Percentiles rank a stretch among this genome's conserved stretches.
These are phyloP conservation scores for Hirtodrosophila cameraria DNA, from an alignment of 2,888 invertebrate species.

Conservation along the genomic window DNA sequence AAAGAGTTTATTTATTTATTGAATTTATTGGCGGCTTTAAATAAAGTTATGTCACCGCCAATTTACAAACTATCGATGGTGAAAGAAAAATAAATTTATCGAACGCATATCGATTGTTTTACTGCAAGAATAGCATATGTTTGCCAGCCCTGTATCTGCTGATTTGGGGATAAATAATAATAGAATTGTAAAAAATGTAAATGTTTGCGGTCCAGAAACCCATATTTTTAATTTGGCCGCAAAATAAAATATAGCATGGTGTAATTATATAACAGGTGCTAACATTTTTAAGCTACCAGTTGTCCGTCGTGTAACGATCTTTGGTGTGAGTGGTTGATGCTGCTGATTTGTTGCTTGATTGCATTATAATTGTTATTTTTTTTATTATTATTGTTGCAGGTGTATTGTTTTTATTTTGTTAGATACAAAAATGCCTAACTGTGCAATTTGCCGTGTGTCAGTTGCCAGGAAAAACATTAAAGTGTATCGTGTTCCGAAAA, in stretches of 20 bases:
- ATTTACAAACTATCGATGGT: background rate
- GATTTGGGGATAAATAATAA: conserved; percentile 44
- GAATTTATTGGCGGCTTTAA: background rate
- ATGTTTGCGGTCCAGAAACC: conserved; percentile 48
- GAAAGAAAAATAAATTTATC: background rate
- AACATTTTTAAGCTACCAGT: too few relatives aligned
- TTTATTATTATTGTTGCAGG: too few relatives aligned
- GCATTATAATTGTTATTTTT: too few relatives aligned
- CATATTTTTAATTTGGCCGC: conserved; percentile 56
- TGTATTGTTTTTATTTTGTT: background rate
- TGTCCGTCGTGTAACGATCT: too few relatives aligned
- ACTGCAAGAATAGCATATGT: background rate
- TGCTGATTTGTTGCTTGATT: too few relatives aligned
- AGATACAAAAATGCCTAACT: conserved; percentile 1
- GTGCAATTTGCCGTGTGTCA: background rate
- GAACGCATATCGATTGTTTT: conserved; percentile 22
- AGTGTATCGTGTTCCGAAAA: background rate
- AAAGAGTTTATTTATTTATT: too few relatives aligned
- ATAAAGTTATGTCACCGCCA: background rate
- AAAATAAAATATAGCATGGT: conserved; percentile 41
- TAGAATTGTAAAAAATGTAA: conserved; percentile 52
- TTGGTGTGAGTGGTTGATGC: too few relatives aligned
- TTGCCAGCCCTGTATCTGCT: conserved; percentile 25
- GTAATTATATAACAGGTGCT: too few relatives aligned
- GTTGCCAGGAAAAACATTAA: background rate